These are phyloP conservation scores for Pachyuromys duprasi DNA, from an alignment of 2,797 vertebrate genomes.

Conservation along the genomic window DNA sequence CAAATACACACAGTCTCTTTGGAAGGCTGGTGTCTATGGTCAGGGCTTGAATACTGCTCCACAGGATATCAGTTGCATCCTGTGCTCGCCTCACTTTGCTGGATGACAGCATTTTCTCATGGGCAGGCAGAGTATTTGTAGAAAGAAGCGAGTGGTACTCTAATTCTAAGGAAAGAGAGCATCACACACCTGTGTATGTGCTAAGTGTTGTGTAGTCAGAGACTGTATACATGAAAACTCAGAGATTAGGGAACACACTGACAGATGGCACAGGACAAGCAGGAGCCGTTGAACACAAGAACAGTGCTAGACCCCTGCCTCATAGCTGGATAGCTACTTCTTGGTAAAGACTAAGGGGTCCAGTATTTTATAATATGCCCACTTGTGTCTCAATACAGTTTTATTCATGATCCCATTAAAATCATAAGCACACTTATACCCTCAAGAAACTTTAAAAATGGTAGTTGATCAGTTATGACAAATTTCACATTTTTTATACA, in stretches of 20 bases:
- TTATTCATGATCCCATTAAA: not conserved
- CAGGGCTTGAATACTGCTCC: not conserved
- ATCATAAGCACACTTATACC: not conserved
- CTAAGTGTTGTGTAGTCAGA: not conserved
- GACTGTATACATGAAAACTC: not conserved
- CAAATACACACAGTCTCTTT: conserved; percentile 21
- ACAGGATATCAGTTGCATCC: not conserved
- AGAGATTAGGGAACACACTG: not conserved
- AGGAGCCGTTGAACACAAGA: not conserved
- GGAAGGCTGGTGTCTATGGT: not conserved
- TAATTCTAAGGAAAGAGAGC: not conserved
- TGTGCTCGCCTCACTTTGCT: not conserved
- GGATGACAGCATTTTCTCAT: not conserved
- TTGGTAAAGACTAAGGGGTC: not conserved
- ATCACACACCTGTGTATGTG: not conserved
- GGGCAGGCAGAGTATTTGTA: not conserved
- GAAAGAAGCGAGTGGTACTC: not conserved
- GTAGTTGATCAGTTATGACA: not conserved
- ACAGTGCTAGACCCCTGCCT: not conserved
- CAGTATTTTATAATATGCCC: not conserved
- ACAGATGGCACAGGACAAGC: not conserved
- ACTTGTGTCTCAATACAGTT: not conserved
- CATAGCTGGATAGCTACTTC: not conserved
- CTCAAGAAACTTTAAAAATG: not conserved
- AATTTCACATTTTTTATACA: not conserved